Conservation (phyloP, 1,140 invertebrate genomes). For the Apis laboriosa region DNA sequence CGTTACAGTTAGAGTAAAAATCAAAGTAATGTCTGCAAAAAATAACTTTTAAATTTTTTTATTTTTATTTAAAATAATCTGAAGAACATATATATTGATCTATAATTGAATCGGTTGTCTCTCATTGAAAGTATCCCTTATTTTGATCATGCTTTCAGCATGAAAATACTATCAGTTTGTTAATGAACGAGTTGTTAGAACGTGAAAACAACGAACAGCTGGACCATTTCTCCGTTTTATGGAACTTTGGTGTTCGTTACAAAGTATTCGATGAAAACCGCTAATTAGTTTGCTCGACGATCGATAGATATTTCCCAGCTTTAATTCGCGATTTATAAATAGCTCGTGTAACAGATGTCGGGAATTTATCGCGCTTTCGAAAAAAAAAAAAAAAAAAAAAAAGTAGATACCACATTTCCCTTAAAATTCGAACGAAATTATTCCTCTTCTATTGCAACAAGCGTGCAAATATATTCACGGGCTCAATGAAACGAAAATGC, state of each 20-base stretch:
- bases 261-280: slow-evolving; percentile 4
- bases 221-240: background rate
- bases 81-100: background rate
- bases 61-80: too few species aligned
- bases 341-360: background rate
- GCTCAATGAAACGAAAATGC: background rate
- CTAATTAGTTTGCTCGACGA: slow-evolving; percentile 8
- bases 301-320: background rate
- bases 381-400: too few species aligned
- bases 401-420: too few species aligned
- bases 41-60: too few species aligned
- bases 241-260: background rate
- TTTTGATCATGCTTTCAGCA: background rate
- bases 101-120: slow-evolving; percentile 6
- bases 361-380: background rate
- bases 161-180: slow-evolving; percentile 1
- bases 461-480: background rate
- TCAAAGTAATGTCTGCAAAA: too few species aligned
- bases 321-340: background rate
- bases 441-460: background rate
- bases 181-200: slow-evolving; percentile 2
- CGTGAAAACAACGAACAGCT: background rate
- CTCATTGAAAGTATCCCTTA: background rate
- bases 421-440: background rate
- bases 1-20: background rate